Evolutionary conservation across 2,113 vertebrate genomes (phyloP).

Genomic region (Pholis gunnellus): DNA sequence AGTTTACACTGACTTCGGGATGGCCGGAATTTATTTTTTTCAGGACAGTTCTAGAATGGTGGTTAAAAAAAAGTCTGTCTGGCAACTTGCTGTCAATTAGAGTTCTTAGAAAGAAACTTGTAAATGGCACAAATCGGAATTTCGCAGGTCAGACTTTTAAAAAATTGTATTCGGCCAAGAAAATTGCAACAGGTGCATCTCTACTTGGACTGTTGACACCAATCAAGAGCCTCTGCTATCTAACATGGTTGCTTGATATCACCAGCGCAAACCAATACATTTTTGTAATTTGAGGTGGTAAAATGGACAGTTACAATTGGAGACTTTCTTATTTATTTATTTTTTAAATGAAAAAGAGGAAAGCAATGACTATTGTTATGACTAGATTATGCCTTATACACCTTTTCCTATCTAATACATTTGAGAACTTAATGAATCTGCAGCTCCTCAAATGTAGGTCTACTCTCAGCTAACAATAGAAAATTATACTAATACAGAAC

Average conservation of each 20-base stretch:
- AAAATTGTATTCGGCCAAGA: too few species aligned
- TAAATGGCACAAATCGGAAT: too few species aligned
- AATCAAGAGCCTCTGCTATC: slow-evolving; percentile 12
- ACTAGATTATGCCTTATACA: not conserved
- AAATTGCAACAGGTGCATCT: too few species aligned
- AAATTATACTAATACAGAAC: not conserved
- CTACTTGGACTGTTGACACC: not conserved
- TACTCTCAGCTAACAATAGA: slow-evolving; percentile 2
- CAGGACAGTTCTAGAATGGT: too few species aligned
- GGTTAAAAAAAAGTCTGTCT: too few species aligned
- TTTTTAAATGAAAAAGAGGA: not conserved
- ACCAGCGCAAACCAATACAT: not conserved
- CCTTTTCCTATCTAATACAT: not conserved
- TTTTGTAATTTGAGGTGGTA: not conserved
- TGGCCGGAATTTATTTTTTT: too few species aligned
- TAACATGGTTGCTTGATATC: not conserved
- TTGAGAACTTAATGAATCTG: not conserved
- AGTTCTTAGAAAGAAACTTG: too few species aligned
- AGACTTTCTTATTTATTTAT: not conserved
- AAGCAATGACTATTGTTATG: not conserved
- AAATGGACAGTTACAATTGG: not conserved
- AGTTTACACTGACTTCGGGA: too few species aligned
- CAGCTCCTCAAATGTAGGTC: not conserved
- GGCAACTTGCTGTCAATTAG: too few species aligned
- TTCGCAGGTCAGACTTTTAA: too few species aligned